Evolutionary conservation across 2,113 vertebrate genomes (phyloP).

Genomic region (Protomyctophum bolini): DNA sequence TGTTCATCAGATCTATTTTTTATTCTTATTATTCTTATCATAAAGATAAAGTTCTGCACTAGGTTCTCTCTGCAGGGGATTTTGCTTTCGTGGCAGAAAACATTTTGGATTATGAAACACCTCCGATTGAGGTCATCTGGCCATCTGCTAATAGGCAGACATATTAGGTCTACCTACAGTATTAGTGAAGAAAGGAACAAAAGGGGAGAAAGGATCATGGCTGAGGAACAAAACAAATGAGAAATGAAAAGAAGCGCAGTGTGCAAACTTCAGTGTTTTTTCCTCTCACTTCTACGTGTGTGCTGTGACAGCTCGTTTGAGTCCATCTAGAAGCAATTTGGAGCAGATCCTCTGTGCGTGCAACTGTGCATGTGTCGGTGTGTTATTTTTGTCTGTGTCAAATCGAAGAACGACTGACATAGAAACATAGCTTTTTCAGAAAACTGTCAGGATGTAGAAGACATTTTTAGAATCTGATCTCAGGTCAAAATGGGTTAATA

Average conservation of each 20-base stretch:
- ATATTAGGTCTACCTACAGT: conserved; percentile 18
- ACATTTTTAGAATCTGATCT: too few relatives aligned
- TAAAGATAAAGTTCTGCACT: neutral
- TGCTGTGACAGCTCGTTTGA: conserved; percentile 35
- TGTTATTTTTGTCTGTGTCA: conserved; percentile 17
- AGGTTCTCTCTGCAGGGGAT: neutral
- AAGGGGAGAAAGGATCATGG: neutral
- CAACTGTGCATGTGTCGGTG: conserved; percentile 1
- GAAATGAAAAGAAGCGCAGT: conserved; percentile 3
- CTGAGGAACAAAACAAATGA: conserved; percentile 16
- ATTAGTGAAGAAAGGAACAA: conserved; percentile 17
- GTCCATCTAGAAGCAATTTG: conserved; percentile 43
- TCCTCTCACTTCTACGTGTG: conserved; percentile 10
- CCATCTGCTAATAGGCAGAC: conserved; percentile 41
- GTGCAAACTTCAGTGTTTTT: neutral
- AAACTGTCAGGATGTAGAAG: too few relatives aligned
- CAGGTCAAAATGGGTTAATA: too few relatives aligned
- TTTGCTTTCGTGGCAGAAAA: conserved; percentile 17
- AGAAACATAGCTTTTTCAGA: too few relatives aligned
- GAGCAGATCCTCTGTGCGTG: conserved; percentile 15
- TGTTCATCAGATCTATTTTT: too few relatives aligned
- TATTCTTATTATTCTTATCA: too few relatives aligned
- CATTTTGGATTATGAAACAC: conserved; percentile 25
- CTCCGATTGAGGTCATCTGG: conserved; percentile 18
- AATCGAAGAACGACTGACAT: too few relatives aligned